These are phyloP conservation scores for Ictidomys tridecemlineatus DNA, from an alignment of 2,113 vertebrate species.

Conservation along the genomic window DNA sequence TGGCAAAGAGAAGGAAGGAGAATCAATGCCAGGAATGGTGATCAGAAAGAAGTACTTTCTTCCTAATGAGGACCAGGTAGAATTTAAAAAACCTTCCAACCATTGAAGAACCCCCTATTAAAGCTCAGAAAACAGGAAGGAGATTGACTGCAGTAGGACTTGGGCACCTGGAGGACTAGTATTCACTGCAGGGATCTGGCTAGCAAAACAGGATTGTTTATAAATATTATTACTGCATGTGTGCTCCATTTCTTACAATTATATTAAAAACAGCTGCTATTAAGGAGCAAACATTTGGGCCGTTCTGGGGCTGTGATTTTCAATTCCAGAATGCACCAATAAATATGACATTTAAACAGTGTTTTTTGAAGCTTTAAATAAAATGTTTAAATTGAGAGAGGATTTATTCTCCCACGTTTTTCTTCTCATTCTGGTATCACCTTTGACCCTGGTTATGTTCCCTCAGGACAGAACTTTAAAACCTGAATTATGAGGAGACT, in stretches of 20 bases:
- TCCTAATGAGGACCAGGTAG: neutral
- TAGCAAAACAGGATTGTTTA: slow-evolving; percentile 14
- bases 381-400: slow-evolving; percentile 60
- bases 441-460: slow-evolving; percentile 53
- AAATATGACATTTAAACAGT: slow-evolving; percentile 55
- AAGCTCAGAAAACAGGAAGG: neutral
- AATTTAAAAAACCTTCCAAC: neutral
- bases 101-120: neutral
- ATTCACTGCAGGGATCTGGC: slow-evolving; percentile 40
- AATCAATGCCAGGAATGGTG: neutral
- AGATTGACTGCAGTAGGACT: neutral
- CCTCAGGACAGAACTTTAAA: slow-evolving; percentile 21
- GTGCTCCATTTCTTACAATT: slow-evolving; percentile 58
- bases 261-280: slow-evolving; percentile 75
- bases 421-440: slow-evolving; percentile 16
- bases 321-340: slow-evolving; percentile 56
- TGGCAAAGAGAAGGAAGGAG: neutral
- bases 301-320: slow-evolving; percentile 52
- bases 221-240: slow-evolving; percentile 67
- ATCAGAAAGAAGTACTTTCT: neutral
- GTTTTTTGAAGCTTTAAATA: slow-evolving; percentile 51
- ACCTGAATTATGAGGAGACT: neutral
- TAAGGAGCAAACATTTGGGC: slow-evolving; percentile 62
- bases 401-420: neutral
- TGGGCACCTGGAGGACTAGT: neutral